phyloP scores from a whole-genome alignment of 64 coral and sea anemone genomes.

The Acropora tenuis region DNA sequence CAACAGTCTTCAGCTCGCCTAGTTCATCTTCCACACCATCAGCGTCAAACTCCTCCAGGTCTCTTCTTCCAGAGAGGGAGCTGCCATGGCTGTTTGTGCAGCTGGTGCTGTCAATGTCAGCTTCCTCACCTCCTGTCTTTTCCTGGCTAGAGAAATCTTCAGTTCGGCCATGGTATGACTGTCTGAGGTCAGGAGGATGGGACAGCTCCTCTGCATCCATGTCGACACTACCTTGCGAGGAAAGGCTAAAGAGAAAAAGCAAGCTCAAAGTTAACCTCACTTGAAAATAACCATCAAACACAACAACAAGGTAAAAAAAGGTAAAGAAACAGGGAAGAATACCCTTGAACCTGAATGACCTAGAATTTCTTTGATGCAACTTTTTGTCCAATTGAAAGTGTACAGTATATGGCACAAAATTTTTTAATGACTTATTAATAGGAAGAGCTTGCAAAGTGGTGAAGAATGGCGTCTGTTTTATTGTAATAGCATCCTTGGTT shows the following conservation, averaged over 20 bases:
- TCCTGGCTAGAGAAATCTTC: slow-evolving; percentile 71
- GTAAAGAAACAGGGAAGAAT: too few species aligned
- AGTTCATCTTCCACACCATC: slow-evolving; percentile 89
- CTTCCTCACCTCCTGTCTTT: slow-evolving; percentile 75
- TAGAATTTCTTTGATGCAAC: too few species aligned
- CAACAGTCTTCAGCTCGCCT: slow-evolving; percentile 82
- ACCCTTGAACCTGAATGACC: too few species aligned
- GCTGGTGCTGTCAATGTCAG: slow-evolving; percentile 90
- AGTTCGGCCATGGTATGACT: slow-evolving; percentile 20
- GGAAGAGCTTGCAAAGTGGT: too few species aligned
- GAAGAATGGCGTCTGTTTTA: too few species aligned
- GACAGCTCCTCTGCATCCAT: slow-evolving; percentile 56
- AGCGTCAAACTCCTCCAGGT: slow-evolving; percentile 90
- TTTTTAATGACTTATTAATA: too few species aligned
- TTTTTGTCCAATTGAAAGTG: too few species aligned
- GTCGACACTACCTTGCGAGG: slow-evolving; percentile 45
- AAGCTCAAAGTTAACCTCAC: background rate
- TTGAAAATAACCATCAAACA: background rate
- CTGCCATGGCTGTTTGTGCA: slow-evolving; percentile 95
- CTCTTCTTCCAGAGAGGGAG: slow-evolving; percentile 83
- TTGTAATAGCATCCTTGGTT: too few species aligned
- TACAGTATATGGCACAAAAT: too few species aligned
- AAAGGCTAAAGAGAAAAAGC: slow-evolving; percentile 34
- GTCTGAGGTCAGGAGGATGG: slow-evolving; percentile 45
- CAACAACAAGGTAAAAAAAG: too few species aligned